phyloP scores from a whole-genome alignment of 2,888 invertebrate genomes.

The Eudasyphora cyanicolor region DNA sequence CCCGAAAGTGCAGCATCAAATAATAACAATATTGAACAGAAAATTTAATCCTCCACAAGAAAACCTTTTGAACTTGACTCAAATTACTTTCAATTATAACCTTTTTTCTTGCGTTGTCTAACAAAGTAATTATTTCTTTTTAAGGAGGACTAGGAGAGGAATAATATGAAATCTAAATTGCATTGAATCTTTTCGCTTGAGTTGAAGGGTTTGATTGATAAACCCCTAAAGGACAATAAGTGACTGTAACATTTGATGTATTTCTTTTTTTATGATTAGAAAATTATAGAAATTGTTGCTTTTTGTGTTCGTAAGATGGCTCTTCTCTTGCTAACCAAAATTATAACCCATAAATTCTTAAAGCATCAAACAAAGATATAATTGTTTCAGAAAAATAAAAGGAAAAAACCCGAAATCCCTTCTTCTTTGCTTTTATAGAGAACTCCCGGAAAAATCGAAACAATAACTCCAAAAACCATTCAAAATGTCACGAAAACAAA shows the following conservation, averaged over 20 bases:
- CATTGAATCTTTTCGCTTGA: neutral
- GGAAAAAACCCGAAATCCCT: constrained; percentile 49
- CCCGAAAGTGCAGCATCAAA: neutral
- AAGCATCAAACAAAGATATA: constrained; percentile 47
- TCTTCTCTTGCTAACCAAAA: constrained; percentile 21
- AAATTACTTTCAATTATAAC: constrained; percentile 59
- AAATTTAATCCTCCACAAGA: neutral
- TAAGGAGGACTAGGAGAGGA: neutral
- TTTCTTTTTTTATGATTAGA: constrained; percentile 9
- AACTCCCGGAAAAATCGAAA: neutral
- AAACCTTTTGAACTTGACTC: constrained; percentile 52
- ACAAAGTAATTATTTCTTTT: constrained; percentile 37
- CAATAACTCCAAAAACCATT: constrained; percentile 13
- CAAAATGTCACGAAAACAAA: constrained; percentile 29
- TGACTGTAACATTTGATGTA: constrained; percentile 28
- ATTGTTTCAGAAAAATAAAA: constrained; percentile 63
- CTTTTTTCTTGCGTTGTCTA: constrained; percentile 8
- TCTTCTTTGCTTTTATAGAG: neutral
- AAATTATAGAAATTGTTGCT: neutral
- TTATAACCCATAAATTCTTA: constrained; percentile 32
- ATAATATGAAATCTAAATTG: constrained; percentile 31
- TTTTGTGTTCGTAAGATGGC: too few relatives aligned
- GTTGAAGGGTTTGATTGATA: constrained; percentile 48
- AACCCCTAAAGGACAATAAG: neutral
- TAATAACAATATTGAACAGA: neutral